A percentile compares a stretch with the other conserved stretches of the same genome.
Evolutionary conservation across 2,888 invertebrate genomes (phyloP).

Genomic region (Oxycera nigricornis): DNA sequence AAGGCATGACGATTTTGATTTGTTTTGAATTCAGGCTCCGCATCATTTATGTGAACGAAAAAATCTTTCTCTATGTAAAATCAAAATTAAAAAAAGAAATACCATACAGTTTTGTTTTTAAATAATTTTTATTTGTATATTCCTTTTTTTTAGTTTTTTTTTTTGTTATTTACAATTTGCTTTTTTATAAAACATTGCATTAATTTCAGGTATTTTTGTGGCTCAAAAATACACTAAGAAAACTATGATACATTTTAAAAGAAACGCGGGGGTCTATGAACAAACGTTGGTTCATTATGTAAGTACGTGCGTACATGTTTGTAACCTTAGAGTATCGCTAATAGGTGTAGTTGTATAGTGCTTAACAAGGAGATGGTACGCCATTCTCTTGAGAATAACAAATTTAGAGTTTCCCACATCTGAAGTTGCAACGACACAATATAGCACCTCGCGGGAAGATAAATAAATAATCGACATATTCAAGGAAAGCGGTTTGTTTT

Average conservation of each 20-base stretch:
- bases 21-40: too few relatives aligned
- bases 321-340: slow-evolving; percentile 28
- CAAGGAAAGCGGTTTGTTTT: background rate
- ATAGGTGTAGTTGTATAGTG: background rate
- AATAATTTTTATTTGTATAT: slow-evolving; percentile 22
- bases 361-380: background rate
- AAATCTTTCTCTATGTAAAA: too few relatives aligned
- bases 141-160: slow-evolving; percentile 39
- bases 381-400: slow-evolving; percentile 15
- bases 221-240: slow-evolving; percentile 36
- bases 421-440: background rate
- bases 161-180: slow-evolving; percentile 44
- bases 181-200: slow-evolving; percentile 45
- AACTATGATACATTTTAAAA: slow-evolving; percentile 39
- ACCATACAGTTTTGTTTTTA: background rate
- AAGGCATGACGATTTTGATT: too few relatives aligned
- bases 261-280: slow-evolving; percentile 25
- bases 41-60: too few relatives aligned
- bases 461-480: slow-evolving; percentile 17
- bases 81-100: background rate
- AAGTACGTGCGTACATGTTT: slow-evolving; percentile 2
- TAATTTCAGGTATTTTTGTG: slow-evolving; percentile 37
- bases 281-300: slow-evolving; percentile 31
- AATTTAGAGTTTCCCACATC: slow-evolving; percentile 6
- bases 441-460: background rate